phyloP scores from a whole-genome alignment of 2,888 invertebrate species.

The Drosophila austrosaltans region DNA sequence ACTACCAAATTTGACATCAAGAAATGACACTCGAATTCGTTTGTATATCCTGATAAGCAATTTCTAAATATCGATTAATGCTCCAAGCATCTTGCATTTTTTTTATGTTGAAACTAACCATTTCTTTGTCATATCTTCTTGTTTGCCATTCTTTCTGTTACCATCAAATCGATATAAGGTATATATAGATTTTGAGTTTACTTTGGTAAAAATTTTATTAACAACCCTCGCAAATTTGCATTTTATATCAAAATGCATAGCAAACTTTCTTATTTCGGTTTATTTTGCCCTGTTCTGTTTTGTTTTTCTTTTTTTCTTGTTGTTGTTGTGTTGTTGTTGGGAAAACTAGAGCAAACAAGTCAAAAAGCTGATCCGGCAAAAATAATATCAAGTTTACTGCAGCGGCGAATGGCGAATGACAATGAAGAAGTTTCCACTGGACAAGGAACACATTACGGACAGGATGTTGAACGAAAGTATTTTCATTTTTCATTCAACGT shows the following conservation, averaged over 20 bases:
- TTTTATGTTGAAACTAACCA: no score
- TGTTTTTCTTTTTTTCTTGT: neutral
- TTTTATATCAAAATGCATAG: constrained; percentile 26
- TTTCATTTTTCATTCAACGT: constrained; percentile 10
- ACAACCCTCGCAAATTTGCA: constrained; percentile 10
- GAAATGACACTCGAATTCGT: no score
- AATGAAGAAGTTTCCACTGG: constrained; percentile 29
- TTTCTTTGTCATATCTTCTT: no score
- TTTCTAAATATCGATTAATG: no score
- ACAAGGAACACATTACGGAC: constrained; percentile 35
- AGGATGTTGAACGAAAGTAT: constrained; percentile 36
- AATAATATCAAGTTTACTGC: constrained; percentile 25
- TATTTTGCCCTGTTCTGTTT: constrained; percentile 3
- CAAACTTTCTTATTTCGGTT: constrained; percentile 7
- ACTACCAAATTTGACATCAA: no score
- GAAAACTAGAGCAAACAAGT: constrained; percentile 27
- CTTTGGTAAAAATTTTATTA: neutral
- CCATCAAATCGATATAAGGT: no score
- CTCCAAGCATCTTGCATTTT: no score
- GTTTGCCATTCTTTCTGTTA: no score
- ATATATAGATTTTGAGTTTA: neutral
- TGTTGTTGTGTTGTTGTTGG: neutral
- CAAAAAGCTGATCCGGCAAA: constrained; percentile 55
- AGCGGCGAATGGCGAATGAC: constrained; percentile 34
- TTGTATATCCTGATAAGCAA: no score